These are phyloP conservation scores for Momotus momota DNA, from an alignment of 2,797 vertebrate species.

Conservation along the genomic window DNA sequence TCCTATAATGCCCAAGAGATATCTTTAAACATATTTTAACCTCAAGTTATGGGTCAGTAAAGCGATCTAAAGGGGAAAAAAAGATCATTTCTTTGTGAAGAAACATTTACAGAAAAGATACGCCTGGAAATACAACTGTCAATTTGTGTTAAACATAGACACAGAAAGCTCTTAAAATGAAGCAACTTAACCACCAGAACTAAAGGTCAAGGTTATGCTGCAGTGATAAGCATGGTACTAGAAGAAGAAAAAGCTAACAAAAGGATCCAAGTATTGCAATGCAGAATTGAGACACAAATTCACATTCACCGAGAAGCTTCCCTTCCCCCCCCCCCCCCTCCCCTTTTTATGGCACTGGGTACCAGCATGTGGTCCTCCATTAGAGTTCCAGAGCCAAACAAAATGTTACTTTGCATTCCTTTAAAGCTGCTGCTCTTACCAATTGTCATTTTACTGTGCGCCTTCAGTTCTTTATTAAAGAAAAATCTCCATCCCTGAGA, in stretches of 20 bases:
- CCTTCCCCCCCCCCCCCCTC: not conserved
- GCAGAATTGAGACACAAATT: constrained; percentile 63
- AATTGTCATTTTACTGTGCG: constrained; percentile 29
- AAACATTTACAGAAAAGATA: constrained; percentile 36
- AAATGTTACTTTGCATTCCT: constrained; percentile 46
- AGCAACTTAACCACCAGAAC: constrained; percentile 56
- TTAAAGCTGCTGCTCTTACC: constrained; percentile 37
- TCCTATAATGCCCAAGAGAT: constrained; percentile 13
- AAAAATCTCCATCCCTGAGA: constrained; percentile 19
- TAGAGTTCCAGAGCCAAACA: constrained; percentile 70
- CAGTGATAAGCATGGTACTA: constrained; percentile 56
- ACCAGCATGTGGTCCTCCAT: constrained; percentile 72
- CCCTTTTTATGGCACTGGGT: constrained; percentile 55
- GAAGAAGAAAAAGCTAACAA: constrained; percentile 69
- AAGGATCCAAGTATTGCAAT: constrained; percentile 47
- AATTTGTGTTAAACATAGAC: constrained; percentile 52
- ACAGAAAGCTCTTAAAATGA: constrained; percentile 55
- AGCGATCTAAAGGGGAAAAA: constrained; percentile 33
- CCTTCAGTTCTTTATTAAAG: not conserved
- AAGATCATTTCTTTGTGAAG: constrained; percentile 44
- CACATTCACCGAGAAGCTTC: constrained; percentile 57
- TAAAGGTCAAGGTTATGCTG: constrained; percentile 64
- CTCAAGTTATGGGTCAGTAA: constrained; percentile 58
- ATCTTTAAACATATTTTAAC: constrained; percentile 58
- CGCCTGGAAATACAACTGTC: constrained; percentile 52